These are phyloP conservation scores for Denticeps clupeoides DNA, from an alignment of 2,797 vertebrate species.

Conservation along the genomic window DNA sequence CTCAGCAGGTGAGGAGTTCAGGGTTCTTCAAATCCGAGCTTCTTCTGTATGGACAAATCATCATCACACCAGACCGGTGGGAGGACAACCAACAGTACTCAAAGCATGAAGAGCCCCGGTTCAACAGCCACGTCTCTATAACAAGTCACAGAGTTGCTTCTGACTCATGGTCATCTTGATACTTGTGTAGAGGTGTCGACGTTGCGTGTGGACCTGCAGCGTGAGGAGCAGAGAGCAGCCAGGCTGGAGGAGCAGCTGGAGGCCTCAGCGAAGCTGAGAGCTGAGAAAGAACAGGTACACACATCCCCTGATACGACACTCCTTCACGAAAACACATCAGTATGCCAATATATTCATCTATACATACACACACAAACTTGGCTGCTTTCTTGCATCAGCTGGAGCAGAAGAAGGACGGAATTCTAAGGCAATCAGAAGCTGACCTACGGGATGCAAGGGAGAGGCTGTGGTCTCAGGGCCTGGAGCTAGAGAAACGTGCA, in stretches of 20 bases:
- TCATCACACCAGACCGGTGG: no score
- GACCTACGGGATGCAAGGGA: conserved; percentile 43
- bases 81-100: no score
- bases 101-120: no score
- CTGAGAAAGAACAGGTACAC: conserved; percentile 47
- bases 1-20: conserved; percentile 40
- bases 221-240: conserved; percentile 34
- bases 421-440: conserved; percentile 42
- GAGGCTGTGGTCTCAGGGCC: conserved; percentile 34
- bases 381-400: no score
- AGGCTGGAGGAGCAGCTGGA: conserved; percentile 42
- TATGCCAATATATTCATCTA: background rate
- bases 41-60: background rate
- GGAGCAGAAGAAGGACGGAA: conserved; percentile 44
- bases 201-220: conserved; percentile 39
- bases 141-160: no score
- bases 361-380: conserved; percentile 4
- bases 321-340: conserved; percentile 7
- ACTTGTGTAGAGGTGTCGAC: conserved; percentile 41
- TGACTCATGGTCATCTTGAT: no score
- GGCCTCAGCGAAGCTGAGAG: conserved; percentile 37
- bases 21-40: background rate
- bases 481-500: conserved; percentile 40
- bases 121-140: no score
- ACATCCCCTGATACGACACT: background rate